Evolutionary conservation across 2,888 invertebrate genomes (phyloP).

Genomic region (Apodemia duryi): DNA sequence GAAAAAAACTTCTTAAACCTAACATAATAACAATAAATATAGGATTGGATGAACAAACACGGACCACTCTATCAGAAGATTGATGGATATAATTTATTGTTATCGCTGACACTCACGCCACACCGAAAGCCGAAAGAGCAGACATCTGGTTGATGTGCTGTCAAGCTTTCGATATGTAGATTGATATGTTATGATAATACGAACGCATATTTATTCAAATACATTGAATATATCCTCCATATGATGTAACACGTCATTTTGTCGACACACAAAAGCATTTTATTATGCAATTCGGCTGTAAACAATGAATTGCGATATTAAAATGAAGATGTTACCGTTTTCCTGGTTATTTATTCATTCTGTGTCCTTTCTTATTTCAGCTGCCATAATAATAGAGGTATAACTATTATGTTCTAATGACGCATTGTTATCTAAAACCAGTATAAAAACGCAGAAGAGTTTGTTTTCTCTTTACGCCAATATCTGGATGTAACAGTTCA

Average conservation of each 20-base stretch:
- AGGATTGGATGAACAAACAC: neutral
- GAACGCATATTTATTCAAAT: conserved; percentile 1
- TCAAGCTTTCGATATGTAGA: conserved; percentile 11
- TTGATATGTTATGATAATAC: conserved; percentile 12
- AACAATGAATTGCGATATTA: conserved; percentile 2
- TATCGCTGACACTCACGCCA: neutral
- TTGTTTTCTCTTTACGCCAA: too few species aligned
- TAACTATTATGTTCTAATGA: neutral
- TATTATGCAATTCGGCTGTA: neutral
- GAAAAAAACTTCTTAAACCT: neutral
- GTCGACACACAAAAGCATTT: neutral
- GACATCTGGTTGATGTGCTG: neutral
- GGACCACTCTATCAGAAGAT: neutral
- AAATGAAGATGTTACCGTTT: neutral
- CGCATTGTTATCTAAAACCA: too few species aligned
- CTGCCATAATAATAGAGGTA: neutral
- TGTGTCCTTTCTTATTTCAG: neutral
- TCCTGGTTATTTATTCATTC: neutral
- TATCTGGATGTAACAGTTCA: too few species aligned
- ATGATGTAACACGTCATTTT: neutral
- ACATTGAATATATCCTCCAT: neutral
- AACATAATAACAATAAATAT: neutral
- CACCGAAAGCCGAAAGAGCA: neutral
- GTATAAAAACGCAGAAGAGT: too few species aligned
- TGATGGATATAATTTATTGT: neutral